Percentiles rank a stretch among this genome's conserved stretches.
phyloP scores from a whole-genome alignment of 2,113 vertebrate genomes.

The Xiphophorus maculatus region DNA sequence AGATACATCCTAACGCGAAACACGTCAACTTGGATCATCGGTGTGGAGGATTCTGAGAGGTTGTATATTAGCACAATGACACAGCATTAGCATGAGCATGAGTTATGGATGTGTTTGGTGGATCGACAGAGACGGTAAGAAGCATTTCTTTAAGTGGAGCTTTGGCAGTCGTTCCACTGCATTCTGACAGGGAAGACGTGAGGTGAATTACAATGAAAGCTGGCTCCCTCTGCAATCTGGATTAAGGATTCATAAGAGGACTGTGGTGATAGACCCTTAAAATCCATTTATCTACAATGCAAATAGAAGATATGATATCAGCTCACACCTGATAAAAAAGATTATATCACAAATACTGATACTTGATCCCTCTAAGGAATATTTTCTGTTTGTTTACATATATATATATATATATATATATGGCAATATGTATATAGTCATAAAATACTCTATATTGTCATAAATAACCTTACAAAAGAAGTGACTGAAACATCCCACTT shows the following conservation, averaged over 20 bases:
- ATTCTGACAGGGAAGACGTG: constrained; percentile 53
- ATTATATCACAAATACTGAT: not conserved
- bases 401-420: no score
- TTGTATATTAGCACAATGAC: constrained; percentile 20
- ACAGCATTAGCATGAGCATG: constrained; percentile 42
- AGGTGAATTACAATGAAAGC: constrained; percentile 68
- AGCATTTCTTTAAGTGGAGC: constrained; percentile 57
- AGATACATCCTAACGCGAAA: constrained; percentile 17
- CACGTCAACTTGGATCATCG: constrained; percentile 1
- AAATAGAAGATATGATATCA: constrained; percentile 13
- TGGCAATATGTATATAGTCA: no score
- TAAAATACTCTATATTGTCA: not conserved
- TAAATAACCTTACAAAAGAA: not conserved
- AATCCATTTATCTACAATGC: constrained; percentile 28
- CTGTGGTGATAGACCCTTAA: constrained; percentile 32
- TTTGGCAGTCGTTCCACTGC: constrained; percentile 50
- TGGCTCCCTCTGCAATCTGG: constrained; percentile 50
- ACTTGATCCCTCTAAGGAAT: not conserved
- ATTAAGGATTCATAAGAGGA: constrained; percentile 60
- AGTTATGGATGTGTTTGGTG: constrained; percentile 24
- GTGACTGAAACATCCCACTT: not conserved
- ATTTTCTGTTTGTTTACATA: not conserved
- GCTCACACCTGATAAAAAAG: not conserved
- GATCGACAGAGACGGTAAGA: constrained; percentile 27
- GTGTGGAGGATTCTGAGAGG: constrained; percentile 7